phyloP scores from a whole-genome alignment of 2,888 invertebrate species.

The Cacoxenus indagator region DNA sequence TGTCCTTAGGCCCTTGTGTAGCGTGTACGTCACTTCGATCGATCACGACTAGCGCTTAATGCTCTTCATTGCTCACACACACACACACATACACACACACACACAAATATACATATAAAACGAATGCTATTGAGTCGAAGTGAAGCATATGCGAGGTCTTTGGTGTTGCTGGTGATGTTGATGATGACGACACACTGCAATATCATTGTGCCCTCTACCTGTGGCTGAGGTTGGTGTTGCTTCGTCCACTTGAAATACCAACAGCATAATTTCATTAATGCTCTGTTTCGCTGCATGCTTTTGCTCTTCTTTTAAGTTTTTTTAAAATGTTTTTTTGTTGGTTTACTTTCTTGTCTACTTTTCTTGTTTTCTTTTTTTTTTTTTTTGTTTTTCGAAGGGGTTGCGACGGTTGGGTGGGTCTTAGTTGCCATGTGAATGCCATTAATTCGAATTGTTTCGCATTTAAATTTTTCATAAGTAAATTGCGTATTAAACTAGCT shows the following conservation, averaged over 20 bases:
- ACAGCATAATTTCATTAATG: conserved; percentile 54
- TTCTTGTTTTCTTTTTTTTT: background rate
- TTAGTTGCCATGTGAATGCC: conserved; percentile 28
- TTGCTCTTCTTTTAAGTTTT: conserved; percentile 25
- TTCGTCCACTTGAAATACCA: conserved; percentile 26
- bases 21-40: background rate
- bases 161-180: background rate
- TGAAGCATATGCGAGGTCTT: conserved; percentile 36
- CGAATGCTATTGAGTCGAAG: conserved; percentile 29
- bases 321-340: background rate
- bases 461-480: conserved; percentile 51
- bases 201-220: background rate
- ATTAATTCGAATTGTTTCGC: conserved; percentile 63
- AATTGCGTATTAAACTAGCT: background rate
- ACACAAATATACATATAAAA: conserved; percentile 12
- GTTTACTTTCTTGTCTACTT: background rate
- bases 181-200: background rate
- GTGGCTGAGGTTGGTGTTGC: background rate
- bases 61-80: conserved; percentile 43
- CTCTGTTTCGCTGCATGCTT: conserved; percentile 10
- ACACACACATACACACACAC: conserved; percentile 5
- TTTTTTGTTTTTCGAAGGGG: background rate
- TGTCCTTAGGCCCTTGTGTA: conserved; percentile 48
- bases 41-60: conserved; percentile 34
- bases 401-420: background rate